A percentile compares a stretch with the other conserved stretches of the same genome.
These are phyloP conservation scores for Drosophila takahashii DNA, from an alignment of 1,140 invertebrate species.

Conservation along the genomic window DNA sequence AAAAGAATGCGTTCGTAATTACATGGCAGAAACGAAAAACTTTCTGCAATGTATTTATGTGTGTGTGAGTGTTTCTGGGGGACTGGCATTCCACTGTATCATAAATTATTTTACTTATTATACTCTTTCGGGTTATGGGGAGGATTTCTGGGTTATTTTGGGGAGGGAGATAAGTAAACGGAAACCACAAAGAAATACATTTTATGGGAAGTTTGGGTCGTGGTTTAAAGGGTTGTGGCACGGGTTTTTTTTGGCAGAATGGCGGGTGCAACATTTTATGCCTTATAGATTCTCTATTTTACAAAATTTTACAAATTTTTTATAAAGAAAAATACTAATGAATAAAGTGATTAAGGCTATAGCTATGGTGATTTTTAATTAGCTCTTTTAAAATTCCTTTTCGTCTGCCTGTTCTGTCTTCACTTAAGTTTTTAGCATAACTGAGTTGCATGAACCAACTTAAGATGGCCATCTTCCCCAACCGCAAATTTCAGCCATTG, in stretches of 20 bases:
- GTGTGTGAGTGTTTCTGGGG: conserved; percentile 5
- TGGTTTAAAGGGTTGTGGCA: background rate
- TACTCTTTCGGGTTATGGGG: conserved; percentile 37
- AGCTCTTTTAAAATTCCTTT: background rate
- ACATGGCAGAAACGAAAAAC: conserved; percentile 64
- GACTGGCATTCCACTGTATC: conserved; percentile 61
- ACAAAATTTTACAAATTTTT: too few relatives aligned
- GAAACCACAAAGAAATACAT: conserved; percentile 25
- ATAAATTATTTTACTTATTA: conserved; percentile 74
- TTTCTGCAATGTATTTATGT: conserved; percentile 51
- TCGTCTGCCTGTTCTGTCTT: background rate
- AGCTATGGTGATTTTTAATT: too few relatives aligned
- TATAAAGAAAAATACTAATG: too few relatives aligned
- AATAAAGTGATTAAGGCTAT: too few relatives aligned
- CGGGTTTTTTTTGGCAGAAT: background rate
- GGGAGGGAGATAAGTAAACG: conserved; percentile 18
- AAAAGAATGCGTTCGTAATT: conserved; percentile 81
- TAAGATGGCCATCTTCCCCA: conserved; percentile 15
- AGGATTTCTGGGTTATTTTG: conserved; percentile 1
- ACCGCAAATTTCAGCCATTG: conserved; percentile 57
- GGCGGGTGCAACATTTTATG: background rate
- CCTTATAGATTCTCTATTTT: too few relatives aligned
- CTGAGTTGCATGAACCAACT: conserved; percentile 63
- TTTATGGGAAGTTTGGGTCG: background rate
- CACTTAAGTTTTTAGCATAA: conserved; percentile 41